Evolutionary conservation across 2,113 vertebrate genomes (phyloP).

Genomic region (Rynchops niger): DNA sequence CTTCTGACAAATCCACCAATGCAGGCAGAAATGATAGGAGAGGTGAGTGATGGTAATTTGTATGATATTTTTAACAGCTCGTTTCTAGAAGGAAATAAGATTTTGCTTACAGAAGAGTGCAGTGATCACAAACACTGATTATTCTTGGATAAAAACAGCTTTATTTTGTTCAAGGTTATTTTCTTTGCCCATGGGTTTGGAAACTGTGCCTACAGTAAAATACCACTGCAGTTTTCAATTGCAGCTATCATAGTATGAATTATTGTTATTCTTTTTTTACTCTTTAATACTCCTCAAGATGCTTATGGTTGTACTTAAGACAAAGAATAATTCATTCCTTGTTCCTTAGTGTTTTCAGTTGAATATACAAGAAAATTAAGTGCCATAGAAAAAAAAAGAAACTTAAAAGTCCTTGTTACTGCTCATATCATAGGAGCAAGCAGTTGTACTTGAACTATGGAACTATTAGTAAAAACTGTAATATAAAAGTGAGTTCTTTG

Average conservation of each 20-base stretch:
- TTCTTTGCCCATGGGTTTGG: background rate
- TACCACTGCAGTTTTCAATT: background rate
- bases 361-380: background rate
- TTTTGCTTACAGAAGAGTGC: background rate
- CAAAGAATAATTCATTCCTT: background rate
- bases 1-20: constrained; percentile 73
- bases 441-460: background rate
- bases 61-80: background rate
- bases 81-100: background rate
- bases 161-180: background rate
- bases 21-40: constrained; percentile 78
- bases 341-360: background rate
- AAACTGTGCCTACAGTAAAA: background rate
- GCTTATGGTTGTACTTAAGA: background rate
- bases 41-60: constrained; percentile 75
- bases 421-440: background rate
- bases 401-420: background rate
- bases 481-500: background rate
- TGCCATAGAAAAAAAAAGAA: background rate
- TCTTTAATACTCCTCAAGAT: background rate
- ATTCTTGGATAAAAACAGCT: background rate
- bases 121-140: background rate
- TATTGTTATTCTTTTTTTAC: background rate
- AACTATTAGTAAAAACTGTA: background rate
- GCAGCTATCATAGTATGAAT: background rate